Evolutionary conservation across 1,140 invertebrate species (phyloP).

Genomic region (Ephestia elutella): DNA sequence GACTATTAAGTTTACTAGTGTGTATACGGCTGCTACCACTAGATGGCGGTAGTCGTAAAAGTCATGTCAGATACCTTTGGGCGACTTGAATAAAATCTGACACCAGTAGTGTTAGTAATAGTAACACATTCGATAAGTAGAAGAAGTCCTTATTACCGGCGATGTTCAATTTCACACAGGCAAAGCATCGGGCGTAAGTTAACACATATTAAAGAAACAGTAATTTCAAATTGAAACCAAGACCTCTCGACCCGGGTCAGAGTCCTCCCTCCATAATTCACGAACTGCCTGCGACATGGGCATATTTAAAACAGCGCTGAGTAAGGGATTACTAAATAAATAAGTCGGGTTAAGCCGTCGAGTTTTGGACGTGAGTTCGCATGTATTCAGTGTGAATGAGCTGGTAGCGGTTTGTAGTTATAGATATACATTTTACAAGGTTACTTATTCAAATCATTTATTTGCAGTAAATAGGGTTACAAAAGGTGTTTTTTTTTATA

Average conservation of each 20-base stretch:
- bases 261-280: neutral
- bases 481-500: too few relatives aligned
- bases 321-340: slow-evolving; percentile 3
- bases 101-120: too few relatives aligned
- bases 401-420: neutral
- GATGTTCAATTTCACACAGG: neutral
- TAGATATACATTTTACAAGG: neutral
- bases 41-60: too few relatives aligned
- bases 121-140: too few relatives aligned
- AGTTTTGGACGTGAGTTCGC: neutral
- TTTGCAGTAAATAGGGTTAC: too few relatives aligned
- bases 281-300: neutral
- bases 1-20: too few relatives aligned
- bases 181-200: too few relatives aligned
- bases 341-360: slow-evolving; percentile 1
- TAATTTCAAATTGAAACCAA: neutral
- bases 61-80: too few relatives aligned
- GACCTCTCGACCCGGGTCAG: neutral
- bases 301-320: neutral
- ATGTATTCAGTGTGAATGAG: neutral
- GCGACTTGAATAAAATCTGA: too few relatives aligned
- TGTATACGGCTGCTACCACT: too few relatives aligned
- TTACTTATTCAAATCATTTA: too few relatives aligned
- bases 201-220: neutral
- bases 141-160: neutral